Conservation (phyloP, 2,113 vertebrate species). For the Oncorhynchus keta region DNA sequence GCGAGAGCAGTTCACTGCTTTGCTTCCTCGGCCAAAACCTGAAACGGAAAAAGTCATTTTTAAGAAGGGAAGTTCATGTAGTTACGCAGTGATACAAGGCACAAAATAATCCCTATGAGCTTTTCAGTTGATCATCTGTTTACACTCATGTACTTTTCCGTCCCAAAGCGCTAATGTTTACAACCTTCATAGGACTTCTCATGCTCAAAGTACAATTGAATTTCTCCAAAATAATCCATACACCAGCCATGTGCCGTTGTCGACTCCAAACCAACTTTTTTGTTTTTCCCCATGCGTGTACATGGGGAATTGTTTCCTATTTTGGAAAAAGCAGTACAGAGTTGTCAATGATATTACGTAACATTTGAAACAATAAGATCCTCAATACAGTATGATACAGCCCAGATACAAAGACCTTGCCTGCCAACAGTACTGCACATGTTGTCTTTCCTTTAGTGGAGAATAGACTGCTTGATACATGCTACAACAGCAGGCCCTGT, state of each 20-base stretch:
- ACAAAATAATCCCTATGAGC: slow-evolving; percentile 30
- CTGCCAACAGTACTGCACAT: no score
- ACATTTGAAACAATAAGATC: no score
- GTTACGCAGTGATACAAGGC: slow-evolving; percentile 45
- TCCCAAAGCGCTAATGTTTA: slow-evolving; percentile 27
- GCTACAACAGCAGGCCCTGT: no score
- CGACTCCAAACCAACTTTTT: neutral
- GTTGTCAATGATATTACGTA: no score
- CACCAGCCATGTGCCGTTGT: neutral
- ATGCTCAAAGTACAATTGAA: neutral
- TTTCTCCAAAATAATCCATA: neutral
- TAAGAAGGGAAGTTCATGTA: slow-evolving; percentile 32
- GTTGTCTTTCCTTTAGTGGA: no score
- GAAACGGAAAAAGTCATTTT: slow-evolving; percentile 19
- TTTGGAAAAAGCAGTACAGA: neutral
- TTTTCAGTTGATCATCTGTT: slow-evolving; percentile 43
- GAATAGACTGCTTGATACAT: no score
- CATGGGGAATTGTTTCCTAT: neutral
- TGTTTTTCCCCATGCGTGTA: neutral
- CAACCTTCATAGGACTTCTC: slow-evolving; percentile 2
- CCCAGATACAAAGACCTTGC: no score
- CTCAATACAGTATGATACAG: no score
- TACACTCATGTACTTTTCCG: slow-evolving; percentile 54
- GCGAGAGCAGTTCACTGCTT: neutral
- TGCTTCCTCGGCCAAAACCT: slow-evolving; percentile 16